These are phyloP conservation scores for Haliaeetus vocifer DNA, from an alignment of 2,797 vertebrate species.

Conservation along the genomic window DNA sequence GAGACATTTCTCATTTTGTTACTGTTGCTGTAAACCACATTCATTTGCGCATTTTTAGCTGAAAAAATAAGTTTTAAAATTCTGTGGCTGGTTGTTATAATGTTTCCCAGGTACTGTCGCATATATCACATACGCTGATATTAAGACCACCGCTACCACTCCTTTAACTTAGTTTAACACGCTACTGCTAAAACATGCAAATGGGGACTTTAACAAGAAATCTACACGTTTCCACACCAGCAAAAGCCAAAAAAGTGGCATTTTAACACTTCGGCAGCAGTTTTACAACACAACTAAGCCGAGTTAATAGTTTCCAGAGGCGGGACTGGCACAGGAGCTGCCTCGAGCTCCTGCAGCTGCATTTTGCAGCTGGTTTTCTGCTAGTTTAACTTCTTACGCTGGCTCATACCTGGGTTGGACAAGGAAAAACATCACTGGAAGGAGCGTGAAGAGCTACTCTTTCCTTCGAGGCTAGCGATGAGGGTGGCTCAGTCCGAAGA, in stretches of 20 bases:
- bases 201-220: background rate
- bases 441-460: background rate
- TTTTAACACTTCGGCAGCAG: background rate
- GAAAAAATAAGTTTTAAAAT: background rate
- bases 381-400: background rate
- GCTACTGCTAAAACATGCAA: background rate
- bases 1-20: background rate
- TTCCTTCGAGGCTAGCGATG: fast-evolving
- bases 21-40: background rate
- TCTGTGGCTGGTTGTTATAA: background rate
- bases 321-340: background rate
- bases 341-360: background rate
- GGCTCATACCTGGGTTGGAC: background rate
- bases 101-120: background rate
- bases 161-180: background rate
- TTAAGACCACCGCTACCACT: background rate
- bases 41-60: background rate
- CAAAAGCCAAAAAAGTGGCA: background rate
- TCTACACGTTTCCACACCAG: background rate
- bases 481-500: background rate
- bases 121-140: fast-evolving
- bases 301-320: background rate
- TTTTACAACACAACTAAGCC: background rate
- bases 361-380: background rate
- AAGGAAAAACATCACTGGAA: background rate